Percentiles rank a stretch among this genome's conserved stretches.
These are phyloP conservation scores for Vanessa atalanta DNA, from an alignment of 1,140 invertebrate species.

Conservation along the genomic window DNA sequence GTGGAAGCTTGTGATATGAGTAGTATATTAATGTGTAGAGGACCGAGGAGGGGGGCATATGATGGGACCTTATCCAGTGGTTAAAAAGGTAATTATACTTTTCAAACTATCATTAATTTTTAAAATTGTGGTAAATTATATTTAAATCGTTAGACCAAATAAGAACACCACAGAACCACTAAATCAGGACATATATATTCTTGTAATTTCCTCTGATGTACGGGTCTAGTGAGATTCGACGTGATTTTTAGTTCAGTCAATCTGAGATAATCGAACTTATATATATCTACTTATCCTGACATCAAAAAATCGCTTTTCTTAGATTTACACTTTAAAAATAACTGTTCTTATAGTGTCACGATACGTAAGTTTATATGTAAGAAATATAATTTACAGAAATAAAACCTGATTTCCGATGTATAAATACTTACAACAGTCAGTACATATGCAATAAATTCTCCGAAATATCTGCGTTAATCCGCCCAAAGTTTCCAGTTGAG, in stretches of 20 bases:
- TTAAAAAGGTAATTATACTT: slow-evolving; percentile 45
- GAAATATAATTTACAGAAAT: neutral
- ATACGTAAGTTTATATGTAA: neutral
- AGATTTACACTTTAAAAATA: too few species aligned
- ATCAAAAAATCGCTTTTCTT: too few species aligned
- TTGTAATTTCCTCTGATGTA: too few species aligned
- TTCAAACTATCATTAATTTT: slow-evolving; percentile 21
- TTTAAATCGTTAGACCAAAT: too few species aligned
- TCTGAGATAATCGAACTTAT: too few species aligned
- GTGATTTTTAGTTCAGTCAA: too few species aligned
- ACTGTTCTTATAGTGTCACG: neutral
- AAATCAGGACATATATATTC: too few species aligned
- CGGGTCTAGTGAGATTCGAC: neutral
- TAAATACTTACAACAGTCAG: slow-evolving; percentile 34
- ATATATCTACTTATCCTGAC: too few species aligned
- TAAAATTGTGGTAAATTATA: neutral
- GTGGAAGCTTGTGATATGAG: slow-evolving; percentile 77
- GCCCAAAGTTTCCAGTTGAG: slow-evolving; percentile 54
- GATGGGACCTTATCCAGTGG: slow-evolving; percentile 16
- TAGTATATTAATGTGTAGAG: slow-evolving; percentile 48
- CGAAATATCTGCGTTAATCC: slow-evolving; percentile 62
- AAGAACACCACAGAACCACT: too few species aligned
- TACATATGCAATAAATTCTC: slow-evolving; percentile 60
- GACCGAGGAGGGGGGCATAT: slow-evolving; percentile 49
- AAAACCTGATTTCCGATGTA: slow-evolving; percentile 44